Conservation (phyloP, 2,113 vertebrate species). For the Notothenia rossii region DNA sequence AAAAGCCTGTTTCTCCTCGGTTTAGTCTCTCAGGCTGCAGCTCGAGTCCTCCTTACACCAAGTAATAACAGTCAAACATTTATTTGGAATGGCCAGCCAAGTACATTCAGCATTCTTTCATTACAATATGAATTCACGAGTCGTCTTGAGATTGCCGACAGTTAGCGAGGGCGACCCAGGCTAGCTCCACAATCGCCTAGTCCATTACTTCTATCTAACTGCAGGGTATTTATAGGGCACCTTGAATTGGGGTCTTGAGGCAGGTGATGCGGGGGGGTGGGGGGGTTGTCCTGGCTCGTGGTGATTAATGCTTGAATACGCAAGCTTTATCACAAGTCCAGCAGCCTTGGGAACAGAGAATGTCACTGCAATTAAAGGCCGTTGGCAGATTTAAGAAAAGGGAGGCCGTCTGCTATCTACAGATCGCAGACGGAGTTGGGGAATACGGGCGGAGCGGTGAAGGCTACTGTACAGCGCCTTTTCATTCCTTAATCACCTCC, state of each 20-base stretch:
- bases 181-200: constrained; percentile 40
- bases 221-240: constrained; percentile 62
- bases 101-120: constrained; percentile 54
- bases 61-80: constrained; percentile 55
- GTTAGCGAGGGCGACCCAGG: constrained; percentile 52
- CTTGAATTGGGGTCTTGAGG: constrained; percentile 68
- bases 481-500: constrained; percentile 81
- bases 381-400: constrained; percentile 49
- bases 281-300: constrained; percentile 33
- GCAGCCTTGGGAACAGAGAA: constrained; percentile 67
- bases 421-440: constrained; percentile 67
- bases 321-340: constrained; percentile 72
- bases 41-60: constrained; percentile 41
- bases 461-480: constrained; percentile 56
- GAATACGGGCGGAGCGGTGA: constrained; percentile 41
- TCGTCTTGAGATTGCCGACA: constrained; percentile 33
- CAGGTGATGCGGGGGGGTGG: constrained; percentile 56
- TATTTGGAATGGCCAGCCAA: constrained; percentile 33
- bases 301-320: constrained; percentile 73
- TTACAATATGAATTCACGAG: constrained; percentile 58
- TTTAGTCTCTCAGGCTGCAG: constrained; percentile 40
- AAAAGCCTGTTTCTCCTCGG: constrained; percentile 40
- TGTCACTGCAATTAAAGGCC: constrained; percentile 73
- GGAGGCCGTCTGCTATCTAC: constrained; percentile 67
- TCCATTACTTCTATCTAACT: constrained; percentile 70